These are phyloP conservation scores for Nezara viridula DNA, from an alignment of 2,888 invertebrate species.

Conservation along the genomic window DNA sequence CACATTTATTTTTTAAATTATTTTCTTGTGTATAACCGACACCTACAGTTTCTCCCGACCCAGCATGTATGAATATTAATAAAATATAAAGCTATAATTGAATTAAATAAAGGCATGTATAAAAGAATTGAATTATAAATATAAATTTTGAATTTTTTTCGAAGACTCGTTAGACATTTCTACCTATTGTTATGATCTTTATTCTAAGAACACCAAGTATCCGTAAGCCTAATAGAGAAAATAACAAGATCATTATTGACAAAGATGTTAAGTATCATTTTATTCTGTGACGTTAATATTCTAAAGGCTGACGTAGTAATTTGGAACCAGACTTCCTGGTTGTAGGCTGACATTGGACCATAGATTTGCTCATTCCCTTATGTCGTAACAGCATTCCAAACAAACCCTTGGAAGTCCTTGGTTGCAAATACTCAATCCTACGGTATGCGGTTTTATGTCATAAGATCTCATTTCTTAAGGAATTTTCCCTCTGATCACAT, in stretches of 20 bases:
- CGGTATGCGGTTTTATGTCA: constrained; percentile 28
- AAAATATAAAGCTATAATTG: too few species aligned
- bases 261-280: not conserved
- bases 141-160: too few species aligned
- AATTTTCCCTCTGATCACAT: not conserved
- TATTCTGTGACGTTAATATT: constrained; percentile 4
- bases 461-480: constrained; percentile 11
- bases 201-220: not conserved
- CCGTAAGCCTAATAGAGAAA: not conserved
- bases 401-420: constrained; percentile 41
- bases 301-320: constrained; percentile 8
- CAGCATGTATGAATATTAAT: too few species aligned
- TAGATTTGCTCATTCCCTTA: constrained; percentile 3
- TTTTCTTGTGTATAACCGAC: too few species aligned
- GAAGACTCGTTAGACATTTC: not conserved
- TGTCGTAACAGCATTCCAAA: constrained; percentile 27
- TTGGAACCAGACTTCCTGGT: constrained; percentile 23
- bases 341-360: constrained; percentile 41
- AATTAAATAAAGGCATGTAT: too few species aligned
- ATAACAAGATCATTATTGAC: not conserved
- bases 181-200: not conserved
- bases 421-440: constrained; percentile 1
- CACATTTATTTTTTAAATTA: too few species aligned
- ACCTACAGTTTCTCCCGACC: too few species aligned
- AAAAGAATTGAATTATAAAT: too few species aligned